These are phyloP conservation scores for Margaritifera margaritifera DNA, from an alignment of 2,888 invertebrate species.

Conservation along the genomic window DNA sequence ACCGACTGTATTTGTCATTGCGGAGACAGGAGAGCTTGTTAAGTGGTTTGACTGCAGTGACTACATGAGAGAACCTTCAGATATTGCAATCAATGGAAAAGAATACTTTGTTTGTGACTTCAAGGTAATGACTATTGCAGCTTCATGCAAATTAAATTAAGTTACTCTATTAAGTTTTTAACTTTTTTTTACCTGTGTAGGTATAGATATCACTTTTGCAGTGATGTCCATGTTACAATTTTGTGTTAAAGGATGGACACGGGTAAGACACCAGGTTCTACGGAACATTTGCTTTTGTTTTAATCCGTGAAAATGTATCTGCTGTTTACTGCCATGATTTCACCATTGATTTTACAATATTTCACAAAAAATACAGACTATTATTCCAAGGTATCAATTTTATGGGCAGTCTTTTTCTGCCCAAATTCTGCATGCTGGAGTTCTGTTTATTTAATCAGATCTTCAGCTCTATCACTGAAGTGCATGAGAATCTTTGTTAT, in stretches of 20 bases:
- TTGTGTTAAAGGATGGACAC: not conserved
- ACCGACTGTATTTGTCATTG: slow-evolving; percentile 94
- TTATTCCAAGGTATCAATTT: too few species aligned
- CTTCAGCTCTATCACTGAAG: too few species aligned
- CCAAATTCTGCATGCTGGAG: too few species aligned
- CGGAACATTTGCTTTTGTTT: too few species aligned
- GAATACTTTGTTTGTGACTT: slow-evolving; percentile 96
- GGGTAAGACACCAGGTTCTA: too few species aligned
- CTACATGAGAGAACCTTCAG: slow-evolving; percentile 97
- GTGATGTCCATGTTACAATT: not conserved
- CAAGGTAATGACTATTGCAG: slow-evolving; percentile 75
- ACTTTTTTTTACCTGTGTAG: not conserved
- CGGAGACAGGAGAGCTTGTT: slow-evolving; percentile 91
- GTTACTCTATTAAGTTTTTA: not conserved
- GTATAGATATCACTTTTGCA: not conserved
- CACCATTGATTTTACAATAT: too few species aligned
- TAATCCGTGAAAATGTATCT: too few species aligned
- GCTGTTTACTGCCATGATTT: too few species aligned
- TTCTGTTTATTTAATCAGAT: too few species aligned
- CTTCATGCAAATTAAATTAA: not conserved
- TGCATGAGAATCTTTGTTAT: too few species aligned
- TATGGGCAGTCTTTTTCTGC: too few species aligned
- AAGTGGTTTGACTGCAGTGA: slow-evolving; percentile 98
- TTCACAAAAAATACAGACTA: too few species aligned
- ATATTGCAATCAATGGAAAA: slow-evolving; percentile 93